phyloP scores from a whole-genome alignment of 2,797 vertebrate genomes.

The Enteromius treurensis region DNA sequence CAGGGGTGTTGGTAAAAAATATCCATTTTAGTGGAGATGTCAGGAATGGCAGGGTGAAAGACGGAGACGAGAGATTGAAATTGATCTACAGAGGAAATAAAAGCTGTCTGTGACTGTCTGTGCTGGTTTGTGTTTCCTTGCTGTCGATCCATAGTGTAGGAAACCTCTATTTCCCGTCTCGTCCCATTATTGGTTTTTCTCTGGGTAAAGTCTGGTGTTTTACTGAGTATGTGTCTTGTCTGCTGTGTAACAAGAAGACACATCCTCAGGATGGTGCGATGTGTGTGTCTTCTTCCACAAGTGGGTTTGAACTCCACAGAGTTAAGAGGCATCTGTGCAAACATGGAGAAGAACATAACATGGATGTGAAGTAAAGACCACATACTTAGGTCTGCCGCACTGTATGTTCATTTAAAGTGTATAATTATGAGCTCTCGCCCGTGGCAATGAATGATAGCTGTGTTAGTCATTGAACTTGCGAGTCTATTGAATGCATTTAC shows the following conservation, averaged over 20 bases:
- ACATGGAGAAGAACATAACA: conserved; percentile 17
- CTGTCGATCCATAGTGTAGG: conserved; percentile 18
- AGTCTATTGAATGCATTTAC: neutral
- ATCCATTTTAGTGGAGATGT: conserved; percentile 43
- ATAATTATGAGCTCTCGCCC: neutral
- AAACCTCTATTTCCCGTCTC: conserved; percentile 33
- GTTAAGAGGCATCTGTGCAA: conserved; percentile 39
- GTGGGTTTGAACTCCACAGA: conserved; percentile 43
- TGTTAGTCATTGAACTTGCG: neutral
- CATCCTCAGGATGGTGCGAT: neutral
- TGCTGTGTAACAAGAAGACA: conserved; percentile 34
- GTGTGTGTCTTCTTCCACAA: conserved; percentile 42
- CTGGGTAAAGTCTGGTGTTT: conserved; percentile 65
- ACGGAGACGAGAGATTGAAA: conserved; percentile 43
- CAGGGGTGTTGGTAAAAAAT: conserved; percentile 28
- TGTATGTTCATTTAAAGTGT: conserved; percentile 15
- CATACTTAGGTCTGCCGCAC: neutral
- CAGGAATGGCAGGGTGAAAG: conserved; percentile 52
- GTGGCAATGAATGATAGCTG: neutral
- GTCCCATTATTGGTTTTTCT: conserved; percentile 59
- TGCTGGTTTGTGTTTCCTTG: conserved; percentile 32
- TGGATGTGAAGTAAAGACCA: neutral
- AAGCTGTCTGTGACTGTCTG: conserved; percentile 21
- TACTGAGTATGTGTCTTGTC: conserved; percentile 57
- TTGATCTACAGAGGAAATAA: conserved; percentile 44